Base-by-base conservation (phyloP, 1,140 invertebrate genomes). In the Heliconius nattereri region DNA sequence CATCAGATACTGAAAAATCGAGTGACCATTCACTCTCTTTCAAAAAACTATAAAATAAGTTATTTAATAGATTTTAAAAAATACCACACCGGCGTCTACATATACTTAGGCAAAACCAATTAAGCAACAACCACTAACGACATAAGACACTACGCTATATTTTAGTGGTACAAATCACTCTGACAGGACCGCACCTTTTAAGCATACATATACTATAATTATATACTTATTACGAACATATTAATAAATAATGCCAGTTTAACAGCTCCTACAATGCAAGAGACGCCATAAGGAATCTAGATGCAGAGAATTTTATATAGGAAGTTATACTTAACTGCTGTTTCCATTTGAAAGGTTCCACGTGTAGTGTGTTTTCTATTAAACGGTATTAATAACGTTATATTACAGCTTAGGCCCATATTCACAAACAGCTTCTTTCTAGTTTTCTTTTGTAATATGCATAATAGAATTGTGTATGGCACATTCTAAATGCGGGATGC, bases 191-290 rank as follows among this genome's bases (percentile, higher is more conserved):
- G n/a, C 54, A 57, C 54, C 78, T 32, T 32, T 37, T 40, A 79
- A 75, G 73, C 73, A 49, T 35, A 75, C 54, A 66, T 29, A 35
- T 49, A 37, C 35, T 74, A 73, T 79, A 79, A 79, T 79, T 75
- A 73, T 73, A 57, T 79, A 79, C 71, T 79, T 60, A 49, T 74
- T 70, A 45, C 6, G 40, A 35, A 60, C 57, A 60, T 45, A 70
- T 76, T 66, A 76, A 76, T 76, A 76, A 76, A 76, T 76, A 78
- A 73, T 72, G 49, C 13, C 57, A 72, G 71, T 40, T 70, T 54
- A n/a, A 45, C 49, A 72, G 29, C 66, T 76, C 66, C 60, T 76
- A 70, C 54, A 70, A 76, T 76, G 75, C 66, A 76, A 40, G 57
- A 66, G 57, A 76, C 74, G 57, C 57, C 75, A 76, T 66, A 76